Conservation (phyloP, 2,113 vertebrate species). For the Myodes glareolus region DNA sequence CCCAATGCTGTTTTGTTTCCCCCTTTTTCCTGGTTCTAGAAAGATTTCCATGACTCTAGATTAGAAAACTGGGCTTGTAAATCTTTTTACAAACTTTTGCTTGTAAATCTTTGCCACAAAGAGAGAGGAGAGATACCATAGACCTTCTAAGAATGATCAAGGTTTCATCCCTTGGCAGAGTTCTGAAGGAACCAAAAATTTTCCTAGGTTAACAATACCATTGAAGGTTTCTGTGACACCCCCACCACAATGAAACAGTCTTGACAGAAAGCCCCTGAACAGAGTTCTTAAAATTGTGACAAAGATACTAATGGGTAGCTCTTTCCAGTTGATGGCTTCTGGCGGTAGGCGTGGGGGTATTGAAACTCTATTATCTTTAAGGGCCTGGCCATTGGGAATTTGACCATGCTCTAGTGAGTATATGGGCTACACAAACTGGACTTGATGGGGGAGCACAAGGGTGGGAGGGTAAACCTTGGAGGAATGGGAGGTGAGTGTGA, state of each 20-base stretch:
- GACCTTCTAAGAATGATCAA: neutral
- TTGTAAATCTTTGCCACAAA: neutral
- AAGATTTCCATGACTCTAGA: neutral
- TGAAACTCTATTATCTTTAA: neutral
- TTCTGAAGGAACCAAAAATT: neutral
- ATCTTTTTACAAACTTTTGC: too few relatives aligned
- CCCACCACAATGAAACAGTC: neutral
- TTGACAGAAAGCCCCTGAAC: neutral
- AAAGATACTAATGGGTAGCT: neutral
- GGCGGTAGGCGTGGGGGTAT: neutral
- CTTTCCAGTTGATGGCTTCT: neutral
- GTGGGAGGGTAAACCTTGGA: neutral
- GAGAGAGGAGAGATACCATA: neutral
- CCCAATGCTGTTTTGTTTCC: neutral
- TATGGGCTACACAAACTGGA: neutral
- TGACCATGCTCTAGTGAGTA: neutral
- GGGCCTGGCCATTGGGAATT: neutral
- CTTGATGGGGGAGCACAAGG: neutral
- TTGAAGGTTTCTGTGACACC: neutral
- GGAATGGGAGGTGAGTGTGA: neutral
- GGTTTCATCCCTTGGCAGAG: neutral
- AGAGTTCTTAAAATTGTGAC: neutral
- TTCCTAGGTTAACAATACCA: neutral
- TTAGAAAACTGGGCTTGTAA: conserved; percentile 13
- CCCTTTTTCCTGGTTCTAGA: neutral